These are phyloP conservation scores for Smittia aterrima DNA, from an alignment of 2,888 invertebrate species.

Conservation along the genomic window DNA sequence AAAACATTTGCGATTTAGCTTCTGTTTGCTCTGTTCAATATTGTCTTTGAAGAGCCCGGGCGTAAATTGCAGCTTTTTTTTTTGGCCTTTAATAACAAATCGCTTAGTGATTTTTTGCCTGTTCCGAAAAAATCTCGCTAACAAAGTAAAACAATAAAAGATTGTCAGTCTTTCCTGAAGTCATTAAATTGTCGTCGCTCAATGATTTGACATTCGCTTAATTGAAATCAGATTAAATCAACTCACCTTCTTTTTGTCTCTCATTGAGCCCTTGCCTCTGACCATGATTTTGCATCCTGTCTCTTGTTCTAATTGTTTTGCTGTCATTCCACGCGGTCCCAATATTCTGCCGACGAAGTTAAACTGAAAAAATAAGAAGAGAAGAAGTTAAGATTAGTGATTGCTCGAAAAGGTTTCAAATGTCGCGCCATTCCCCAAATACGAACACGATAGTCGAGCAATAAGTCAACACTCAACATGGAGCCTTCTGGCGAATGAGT, in stretches of 20 bases:
- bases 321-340: conserved; percentile 99
- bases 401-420: not conserved
- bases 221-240: not conserved
- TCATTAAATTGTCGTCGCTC: too few relatives aligned
- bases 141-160: too few relatives aligned
- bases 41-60: not conserved
- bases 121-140: too few relatives aligned
- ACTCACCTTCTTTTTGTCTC: conserved; percentile 97
- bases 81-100: too few relatives aligned
- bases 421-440: not conserved
- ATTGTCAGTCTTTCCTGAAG: too few relatives aligned
- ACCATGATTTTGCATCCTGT: conserved; percentile 99
- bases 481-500: not conserved
- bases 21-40: not conserved
- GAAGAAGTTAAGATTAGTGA: conserved; percentile 55
- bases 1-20: conserved; percentile 17
- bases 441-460: too few relatives aligned
- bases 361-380: conserved; percentile 74
- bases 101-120: too few relatives aligned
- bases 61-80: conserved; percentile 12
- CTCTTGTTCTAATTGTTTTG: conserved; percentile 99
- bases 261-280: conserved; percentile 98
- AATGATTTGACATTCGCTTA: not conserved
- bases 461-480: too few relatives aligned
- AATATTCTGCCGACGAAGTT: conserved; percentile 99